Evolutionary conservation across 2,113 vertebrate species (phyloP), one percentile per base, ranked within the genome.

Genomic region (Vulpes vulpes): DNA sequence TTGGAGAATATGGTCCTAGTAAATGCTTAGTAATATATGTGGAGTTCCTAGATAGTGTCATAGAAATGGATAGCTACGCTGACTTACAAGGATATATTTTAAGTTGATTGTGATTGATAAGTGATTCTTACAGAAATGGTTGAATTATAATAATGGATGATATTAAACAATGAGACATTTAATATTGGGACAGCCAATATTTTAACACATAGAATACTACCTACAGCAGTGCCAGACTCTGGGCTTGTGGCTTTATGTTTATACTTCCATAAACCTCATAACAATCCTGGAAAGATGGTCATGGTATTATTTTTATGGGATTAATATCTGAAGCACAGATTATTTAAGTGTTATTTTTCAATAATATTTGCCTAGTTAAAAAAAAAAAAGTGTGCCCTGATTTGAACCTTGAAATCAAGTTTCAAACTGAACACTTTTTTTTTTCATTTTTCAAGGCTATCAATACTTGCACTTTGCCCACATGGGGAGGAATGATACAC

Each of bases 41-140:
- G 3, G 35, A 94, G 22, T 73, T 85, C 22, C n/a, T 76, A 65
- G 10, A 69, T 2, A 38, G 25, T 60, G 4, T 96, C 51, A 78
- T 49, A 23, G 35, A 84, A 92, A 20, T 59, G 20, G 80, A 1
- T 62, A 92, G 30, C 22, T 76, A 55, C 11, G 8, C 19, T 74
- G 59, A 81, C 90, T 89, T 81, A 85, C 16, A 83, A 80, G 35
- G 51, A 49, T 78, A 57, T 83, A 89, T 84, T 85, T 86, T 89
- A 92, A 65, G 43, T 73, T 92, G 60, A 73, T 49, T 59, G 38
- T 88, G 90, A 96, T 60, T 73, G 65, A 76, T 71, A 92, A 89
- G 60, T 51, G n/a, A 76, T 89, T 87, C 69, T 86, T 80, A 76
- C 30, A 76, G 35, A 95, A 93, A 92, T 38, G 51, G n/a, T 57